Conservation (phyloP, 23 tunicate genomes). For the Clavelina lepadiformis region DNA sequence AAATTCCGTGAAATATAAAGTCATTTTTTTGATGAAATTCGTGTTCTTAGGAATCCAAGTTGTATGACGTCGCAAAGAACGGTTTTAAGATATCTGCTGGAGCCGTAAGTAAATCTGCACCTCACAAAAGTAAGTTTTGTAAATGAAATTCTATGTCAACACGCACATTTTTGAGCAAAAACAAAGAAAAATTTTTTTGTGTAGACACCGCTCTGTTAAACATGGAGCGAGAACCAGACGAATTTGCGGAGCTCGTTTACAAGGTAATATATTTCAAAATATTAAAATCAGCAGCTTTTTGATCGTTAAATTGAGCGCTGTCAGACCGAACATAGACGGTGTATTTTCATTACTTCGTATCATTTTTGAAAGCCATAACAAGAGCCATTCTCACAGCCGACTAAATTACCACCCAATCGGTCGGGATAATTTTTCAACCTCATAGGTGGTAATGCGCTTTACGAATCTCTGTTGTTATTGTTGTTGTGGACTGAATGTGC, state of each 20-base stretch:
- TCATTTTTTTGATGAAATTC: background rate
- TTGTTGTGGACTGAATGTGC: too few relatives aligned
- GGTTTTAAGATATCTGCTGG: slow-evolving; percentile 40
- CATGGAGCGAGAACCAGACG: slow-evolving; percentile 12
- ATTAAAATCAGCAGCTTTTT: too few relatives aligned
- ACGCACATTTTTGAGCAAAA: too few relatives aligned
- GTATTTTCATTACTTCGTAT: too few relatives aligned
- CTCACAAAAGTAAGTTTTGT: slow-evolving; percentile 32
- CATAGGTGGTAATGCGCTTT: too few relatives aligned
- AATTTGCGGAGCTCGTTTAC: slow-evolving; percentile 25
- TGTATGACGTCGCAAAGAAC: slow-evolving; percentile 47
- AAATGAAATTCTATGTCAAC: background rate
- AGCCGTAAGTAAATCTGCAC: slow-evolving; percentile 4
- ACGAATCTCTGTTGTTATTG: too few relatives aligned
- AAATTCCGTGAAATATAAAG: background rate
- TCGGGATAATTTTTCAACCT: too few relatives aligned
- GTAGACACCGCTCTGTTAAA: background rate
- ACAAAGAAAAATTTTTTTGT: background rate
- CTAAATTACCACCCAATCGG: too few relatives aligned
- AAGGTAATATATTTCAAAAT: slow-evolving; percentile 17
- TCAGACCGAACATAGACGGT: too few relatives aligned
- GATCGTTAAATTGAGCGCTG: too few relatives aligned
- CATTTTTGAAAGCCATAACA: too few relatives aligned
- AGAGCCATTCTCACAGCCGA: too few relatives aligned
- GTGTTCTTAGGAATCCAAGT: slow-evolving; percentile 56